Conservation (phyloP, 2,888 invertebrate genomes). For the Phasia obesa region DNA sequence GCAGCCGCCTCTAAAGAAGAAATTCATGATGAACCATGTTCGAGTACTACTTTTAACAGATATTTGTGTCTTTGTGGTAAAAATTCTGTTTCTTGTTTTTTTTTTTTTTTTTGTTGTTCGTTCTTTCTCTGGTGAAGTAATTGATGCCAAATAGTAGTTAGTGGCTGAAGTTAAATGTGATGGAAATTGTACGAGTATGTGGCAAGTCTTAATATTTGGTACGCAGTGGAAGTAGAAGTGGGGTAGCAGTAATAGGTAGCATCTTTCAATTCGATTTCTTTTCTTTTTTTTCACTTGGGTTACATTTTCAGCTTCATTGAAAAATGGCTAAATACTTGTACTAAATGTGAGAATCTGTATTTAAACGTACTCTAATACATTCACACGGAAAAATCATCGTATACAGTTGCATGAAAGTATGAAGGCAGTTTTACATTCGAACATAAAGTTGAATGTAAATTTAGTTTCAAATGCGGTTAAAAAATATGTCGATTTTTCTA, state of each 20-base stretch:
- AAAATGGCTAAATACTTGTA: conserved; percentile 30
- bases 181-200: conserved; percentile 26
- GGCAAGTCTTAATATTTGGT: conserved; percentile 19
- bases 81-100: not conserved
- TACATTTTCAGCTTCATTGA: conserved; percentile 8
- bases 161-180: conserved; percentile 55
- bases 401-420: conserved; percentile 18
- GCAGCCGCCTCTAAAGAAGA: conserved; percentile 41
- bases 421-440: conserved; percentile 17
- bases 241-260: conserved; percentile 19
- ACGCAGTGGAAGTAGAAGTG: conserved; percentile 14
- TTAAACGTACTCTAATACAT: not conserved
- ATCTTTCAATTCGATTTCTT: conserved; percentile 55
- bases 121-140: conserved; percentile 39
- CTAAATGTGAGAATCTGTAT: conserved; percentile 43
- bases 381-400: not conserved
- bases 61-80: conserved; percentile 50
- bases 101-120: not conserved
- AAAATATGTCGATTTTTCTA: conserved; percentile 54
- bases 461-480: conserved; percentile 50
- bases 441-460: conserved; percentile 35
- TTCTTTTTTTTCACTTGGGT: conserved; percentile 8
- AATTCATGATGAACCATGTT: conserved; percentile 14
- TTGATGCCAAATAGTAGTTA: conserved; percentile 54
- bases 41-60: conserved; percentile 14